A percentile compares a stretch with the other conserved stretches of the same genome.
Conservation (phyloP, 2,113 vertebrate genomes). For the Apodemus sylvaticus region DNA sequence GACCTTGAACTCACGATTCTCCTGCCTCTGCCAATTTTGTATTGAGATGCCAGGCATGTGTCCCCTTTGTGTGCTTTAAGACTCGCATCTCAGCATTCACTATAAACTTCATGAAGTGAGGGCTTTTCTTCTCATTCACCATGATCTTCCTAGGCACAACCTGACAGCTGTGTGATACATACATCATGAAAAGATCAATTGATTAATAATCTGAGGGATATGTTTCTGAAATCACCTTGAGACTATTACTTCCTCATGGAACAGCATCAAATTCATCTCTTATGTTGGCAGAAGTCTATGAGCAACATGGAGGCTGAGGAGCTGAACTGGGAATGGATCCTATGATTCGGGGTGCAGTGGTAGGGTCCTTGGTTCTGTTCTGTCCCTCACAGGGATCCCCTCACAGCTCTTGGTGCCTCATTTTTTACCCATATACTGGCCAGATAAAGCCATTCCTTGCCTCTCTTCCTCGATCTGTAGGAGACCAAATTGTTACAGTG, state of each 20-base stretch:
- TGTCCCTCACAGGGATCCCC: not conserved
- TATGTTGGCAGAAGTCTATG: accelerated
- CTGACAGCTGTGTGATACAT: too few species aligned
- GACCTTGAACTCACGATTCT: not conserved
- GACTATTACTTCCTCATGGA: not conserved
- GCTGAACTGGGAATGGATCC: not conserved
- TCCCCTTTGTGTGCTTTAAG: not conserved
- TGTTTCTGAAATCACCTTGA: not conserved
- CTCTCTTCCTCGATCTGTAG: not conserved
- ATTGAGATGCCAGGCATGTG: not conserved
- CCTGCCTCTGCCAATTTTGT: not conserved
- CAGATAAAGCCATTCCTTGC: not conserved
- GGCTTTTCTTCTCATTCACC: not conserved
- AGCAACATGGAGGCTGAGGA: not conserved
- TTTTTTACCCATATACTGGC: not conserved
- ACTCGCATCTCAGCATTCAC: not conserved
- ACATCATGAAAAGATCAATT: not conserved
- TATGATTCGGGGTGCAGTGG: accelerated
- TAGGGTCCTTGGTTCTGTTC: not conserved
- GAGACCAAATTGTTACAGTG: not conserved
- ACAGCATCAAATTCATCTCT: not conserved
- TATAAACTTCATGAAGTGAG: not conserved
- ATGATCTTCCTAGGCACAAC: not conserved
- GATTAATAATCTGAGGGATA: not conserved
- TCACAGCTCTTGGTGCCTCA: not conserved